Evolutionary conservation across 2,113 vertebrate genomes (phyloP).

Genomic region (Setophaga kirtlandii): DNA sequence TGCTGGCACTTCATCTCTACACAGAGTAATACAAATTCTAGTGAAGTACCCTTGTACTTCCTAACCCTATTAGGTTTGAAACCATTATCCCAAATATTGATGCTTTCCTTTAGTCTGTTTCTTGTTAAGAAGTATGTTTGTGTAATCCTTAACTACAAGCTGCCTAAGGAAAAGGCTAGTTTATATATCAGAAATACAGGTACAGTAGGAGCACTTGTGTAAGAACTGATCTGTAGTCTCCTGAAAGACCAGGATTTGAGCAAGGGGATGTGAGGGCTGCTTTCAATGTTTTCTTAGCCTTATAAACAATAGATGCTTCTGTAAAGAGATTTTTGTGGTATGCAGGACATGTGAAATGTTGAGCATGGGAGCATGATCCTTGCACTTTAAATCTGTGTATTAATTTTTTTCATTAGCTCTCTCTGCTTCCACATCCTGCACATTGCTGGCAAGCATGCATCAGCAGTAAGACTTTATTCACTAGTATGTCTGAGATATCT

Average conservation of each 20-base stretch:
- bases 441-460: conserved; percentile 57
- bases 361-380: conserved; percentile 40
- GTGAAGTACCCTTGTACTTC: conserved; percentile 32
- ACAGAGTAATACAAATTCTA: conserved; percentile 49
- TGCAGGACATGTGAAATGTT: conserved; percentile 39
- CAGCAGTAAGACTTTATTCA: conserved; percentile 58
- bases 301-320: conserved; percentile 26
- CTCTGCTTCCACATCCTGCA: conserved; percentile 46
- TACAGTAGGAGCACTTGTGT: conserved; percentile 5
- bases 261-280: not conserved
- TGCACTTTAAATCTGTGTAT: conserved; percentile 59
- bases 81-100: not conserved
- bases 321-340: conserved; percentile 29
- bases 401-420: conserved; percentile 70
- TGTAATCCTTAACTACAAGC: not conserved
- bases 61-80: conserved; percentile 12
- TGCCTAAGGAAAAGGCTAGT: not conserved
- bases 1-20: conserved; percentile 62
- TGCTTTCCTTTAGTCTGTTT: conserved; percentile 3
- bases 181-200: not conserved
- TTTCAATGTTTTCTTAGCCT: not conserved
- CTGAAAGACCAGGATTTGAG: conserved; percentile 18
- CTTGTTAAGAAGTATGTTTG: conserved; percentile 32
- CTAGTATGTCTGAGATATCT: conserved; percentile 28
- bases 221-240: conserved; percentile 1